These are phyloP conservation scores for Melanostigma gelatinosum DNA, from an alignment of 2,113 vertebrate species.

Conservation along the genomic window DNA sequence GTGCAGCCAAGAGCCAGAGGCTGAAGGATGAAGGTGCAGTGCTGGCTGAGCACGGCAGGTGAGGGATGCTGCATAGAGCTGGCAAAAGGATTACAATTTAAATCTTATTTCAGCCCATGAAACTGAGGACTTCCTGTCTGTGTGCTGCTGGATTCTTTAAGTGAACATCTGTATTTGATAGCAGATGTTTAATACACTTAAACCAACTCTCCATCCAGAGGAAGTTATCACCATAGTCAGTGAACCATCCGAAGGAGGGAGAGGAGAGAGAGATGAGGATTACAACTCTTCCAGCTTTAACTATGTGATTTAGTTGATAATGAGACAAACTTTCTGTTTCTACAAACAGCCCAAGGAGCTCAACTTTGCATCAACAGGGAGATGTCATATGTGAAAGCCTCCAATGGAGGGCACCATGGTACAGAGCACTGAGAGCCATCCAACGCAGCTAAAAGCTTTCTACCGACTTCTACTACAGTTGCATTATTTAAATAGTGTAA, in stretches of 20 bases:
- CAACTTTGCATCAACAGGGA: neutral
- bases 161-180: no score
- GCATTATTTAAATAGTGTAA: neutral
- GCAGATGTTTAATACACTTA: neutral
- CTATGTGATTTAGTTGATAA: neutral
- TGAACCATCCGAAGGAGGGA: no score
- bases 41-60: slow-evolving; percentile 92
- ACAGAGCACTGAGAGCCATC: neutral
- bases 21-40: slow-evolving; percentile 90
- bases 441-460: no score
- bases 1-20: slow-evolving; percentile 84
- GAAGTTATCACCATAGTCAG: neutral
- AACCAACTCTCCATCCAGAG: neutral
- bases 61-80: slow-evolving; percentile 2
- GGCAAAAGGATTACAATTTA: neutral
- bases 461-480: neutral
- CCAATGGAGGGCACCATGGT: slow-evolving; percentile 56
- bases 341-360: neutral
- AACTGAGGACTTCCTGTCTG: neutral
- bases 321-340: neutral
- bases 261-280: neutral
- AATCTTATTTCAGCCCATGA: neutral
- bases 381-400: neutral
- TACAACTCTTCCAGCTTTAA: no score
- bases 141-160: neutral